Base-by-base conservation (phyloP, 2,888 invertebrate species). In the Athetis lepigone region DNA sequence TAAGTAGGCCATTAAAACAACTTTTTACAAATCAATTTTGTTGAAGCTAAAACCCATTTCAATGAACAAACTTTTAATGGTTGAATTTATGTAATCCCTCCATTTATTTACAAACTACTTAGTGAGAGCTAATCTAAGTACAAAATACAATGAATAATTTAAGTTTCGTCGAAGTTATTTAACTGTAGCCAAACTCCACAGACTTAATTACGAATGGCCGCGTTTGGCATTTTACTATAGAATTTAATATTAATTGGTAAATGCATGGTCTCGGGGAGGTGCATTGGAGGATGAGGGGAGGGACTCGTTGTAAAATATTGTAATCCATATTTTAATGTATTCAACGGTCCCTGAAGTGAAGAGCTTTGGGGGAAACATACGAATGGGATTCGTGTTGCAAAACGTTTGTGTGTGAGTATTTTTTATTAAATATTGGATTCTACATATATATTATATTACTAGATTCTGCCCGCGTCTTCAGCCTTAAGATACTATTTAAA, bases 141-240 rank as follows among this genome's bases (percentile, higher is more conserved):
- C 47, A 58, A 63, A 70, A 70, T 55, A 75, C 65, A 70, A 75
- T 72, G 65, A 70, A 75, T 75, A 70, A 75, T 75, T 75, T 27
- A 70, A 75, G 56, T 70, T 65, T 54, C 8, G 9, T 19, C 25
- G 13, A 59, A 77, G 61, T 72, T 72, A 46, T 59, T 65, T 58
- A 54, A 47, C 33, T 23, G 37, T 57, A 45, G 46, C 40, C 21
- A 8, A 58, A 63, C 54, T 60, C 61, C 11, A 37, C 36, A 64
- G 46, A 75, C 49, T 63, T 56, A 52, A 60, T 73, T 60, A 65
- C 33, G 7, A 56, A 43, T 45, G 43, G 46, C 46, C 42, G n/a
- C 21, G 37, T 70, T 73, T 47, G 37, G 40, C 43, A 39, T 55
- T 70, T 70, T 40, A 18, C 16, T 37, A n/a, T 21, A 11, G 40